Conservation (phyloP, 2,113 vertebrate species). For the Phylloscopus trochiloides region DNA sequence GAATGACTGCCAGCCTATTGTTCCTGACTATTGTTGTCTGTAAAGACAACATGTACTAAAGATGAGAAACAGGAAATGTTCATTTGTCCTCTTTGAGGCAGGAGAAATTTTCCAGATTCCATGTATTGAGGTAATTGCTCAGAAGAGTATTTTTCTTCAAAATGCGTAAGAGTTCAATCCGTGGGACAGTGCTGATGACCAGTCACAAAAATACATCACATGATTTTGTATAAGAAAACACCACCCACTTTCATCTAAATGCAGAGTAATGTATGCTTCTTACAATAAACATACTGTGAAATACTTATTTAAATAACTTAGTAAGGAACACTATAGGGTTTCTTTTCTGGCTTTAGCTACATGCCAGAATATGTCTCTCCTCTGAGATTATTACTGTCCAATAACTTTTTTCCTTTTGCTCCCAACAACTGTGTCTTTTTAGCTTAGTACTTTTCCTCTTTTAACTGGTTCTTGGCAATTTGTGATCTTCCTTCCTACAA, state of each 20-base stretch:
- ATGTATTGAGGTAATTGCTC: constrained; percentile 71
- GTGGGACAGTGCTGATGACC: neutral
- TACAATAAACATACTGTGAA: neutral
- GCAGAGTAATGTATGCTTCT: neutral
- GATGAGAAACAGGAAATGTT: constrained; percentile 80
- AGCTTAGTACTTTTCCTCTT: neutral
- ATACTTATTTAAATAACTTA: neutral
- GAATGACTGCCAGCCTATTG: constrained; percentile 76
- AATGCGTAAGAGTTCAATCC: neutral
- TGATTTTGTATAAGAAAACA: neutral
- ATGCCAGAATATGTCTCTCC: neutral
- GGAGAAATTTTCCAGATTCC: constrained; percentile 77
- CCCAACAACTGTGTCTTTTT: neutral
- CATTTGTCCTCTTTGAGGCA: constrained; percentile 65
- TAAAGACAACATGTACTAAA: constrained; percentile 80
- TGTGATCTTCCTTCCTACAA: neutral
- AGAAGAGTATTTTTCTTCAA: constrained; percentile 4
- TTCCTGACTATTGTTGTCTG: constrained; percentile 75
- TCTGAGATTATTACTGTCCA: neutral
- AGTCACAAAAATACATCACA: neutral
- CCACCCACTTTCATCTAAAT: neutral
- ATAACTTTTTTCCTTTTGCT: neutral
- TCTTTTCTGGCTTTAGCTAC: neutral
- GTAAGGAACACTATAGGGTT: neutral
- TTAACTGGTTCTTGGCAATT: neutral